Base-by-base conservation (phyloP, 2,888 invertebrate genomes). In the Agrenia bidenticulata region DNA sequence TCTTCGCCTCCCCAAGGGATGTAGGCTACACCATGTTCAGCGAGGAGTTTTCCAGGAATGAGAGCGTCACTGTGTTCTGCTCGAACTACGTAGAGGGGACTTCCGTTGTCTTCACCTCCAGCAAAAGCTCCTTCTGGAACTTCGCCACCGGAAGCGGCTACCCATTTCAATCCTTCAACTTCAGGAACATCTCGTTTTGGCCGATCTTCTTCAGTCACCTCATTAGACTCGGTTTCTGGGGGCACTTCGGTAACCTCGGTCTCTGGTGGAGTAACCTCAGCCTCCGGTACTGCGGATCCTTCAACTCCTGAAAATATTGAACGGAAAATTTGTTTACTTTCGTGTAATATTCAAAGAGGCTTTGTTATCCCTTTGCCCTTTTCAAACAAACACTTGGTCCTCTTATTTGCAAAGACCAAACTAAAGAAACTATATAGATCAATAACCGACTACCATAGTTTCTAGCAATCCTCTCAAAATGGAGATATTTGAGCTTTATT, bases 1-100 rank as follows among this genome's bases (percentile, higher is more conserved):
- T 89, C 88, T 15, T 80, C 83, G 15, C 90, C 89, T 21, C 90
- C 91, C 88, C 89, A 93, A 21, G 92, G 80, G 15, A 92, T 80
- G 77, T 87, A 91, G 69, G 86, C 86, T 0, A 84, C 82, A 11
- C 87, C 86, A 77, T 89, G 87, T 15, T 88, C 85, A 4, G 88
- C 86, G 53, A 88, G 83, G 72, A 88, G 84, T 80, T 91, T 90
- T 24, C 92, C 92, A 57, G 92, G 91, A 69, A 91, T 85, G 45
- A 90, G 79, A n/a, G 86, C 89, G 7, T 88, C 88, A 73, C 86
- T 86, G 78, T 89, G 88, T 21, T 80, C 80, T 1, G 88, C 88
- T 76, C 92, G 84, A 17, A 88, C 86, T 2, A 90, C 84, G 77
- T 85, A 89, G 5, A 89, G 77, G 42, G 69, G 68, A 45, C 87